These are phyloP conservation scores for Urocynchramus pylzowi DNA, from an alignment of 2,113 vertebrate genomes.

Conservation along the genomic window DNA sequence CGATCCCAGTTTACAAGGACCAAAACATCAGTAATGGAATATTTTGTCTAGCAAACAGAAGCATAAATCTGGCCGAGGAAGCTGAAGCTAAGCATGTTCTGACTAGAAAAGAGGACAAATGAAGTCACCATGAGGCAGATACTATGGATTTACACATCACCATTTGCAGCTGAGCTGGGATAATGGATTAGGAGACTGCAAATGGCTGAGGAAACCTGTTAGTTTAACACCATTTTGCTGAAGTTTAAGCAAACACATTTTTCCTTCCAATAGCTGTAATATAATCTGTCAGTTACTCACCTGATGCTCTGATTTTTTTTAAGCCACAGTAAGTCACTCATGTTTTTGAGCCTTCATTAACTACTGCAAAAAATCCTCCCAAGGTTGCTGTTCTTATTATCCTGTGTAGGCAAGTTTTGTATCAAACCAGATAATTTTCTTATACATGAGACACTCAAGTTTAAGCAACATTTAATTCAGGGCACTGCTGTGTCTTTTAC, in stretches of 20 bases:
- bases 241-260: conserved; percentile 27
- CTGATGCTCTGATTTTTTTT: neutral
- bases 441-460: neutral
- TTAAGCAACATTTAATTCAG: conserved; percentile 9
- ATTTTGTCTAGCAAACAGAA: conserved; percentile 15
- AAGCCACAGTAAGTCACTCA: neutral
- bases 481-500: neutral
- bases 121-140: neutral
- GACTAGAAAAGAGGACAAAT: neutral
- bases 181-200: neutral
- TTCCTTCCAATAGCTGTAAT: neutral
- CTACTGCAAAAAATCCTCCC: conserved; percentile 1
- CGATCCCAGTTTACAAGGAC: neutral
- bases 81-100: neutral
- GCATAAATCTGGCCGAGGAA: neutral
- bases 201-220: conserved; percentile 15
- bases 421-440: conserved; percentile 8
- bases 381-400: neutral
- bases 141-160: neutral
- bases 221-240: neutral
- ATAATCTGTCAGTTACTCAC: neutral
- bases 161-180: neutral
- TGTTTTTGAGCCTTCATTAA: conserved; percentile 6
- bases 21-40: neutral
- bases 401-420: neutral